These are phyloP conservation scores for Sebastes matsubarae DNA, from an alignment of 2,797 vertebrate genomes.

Conservation along the genomic window DNA sequence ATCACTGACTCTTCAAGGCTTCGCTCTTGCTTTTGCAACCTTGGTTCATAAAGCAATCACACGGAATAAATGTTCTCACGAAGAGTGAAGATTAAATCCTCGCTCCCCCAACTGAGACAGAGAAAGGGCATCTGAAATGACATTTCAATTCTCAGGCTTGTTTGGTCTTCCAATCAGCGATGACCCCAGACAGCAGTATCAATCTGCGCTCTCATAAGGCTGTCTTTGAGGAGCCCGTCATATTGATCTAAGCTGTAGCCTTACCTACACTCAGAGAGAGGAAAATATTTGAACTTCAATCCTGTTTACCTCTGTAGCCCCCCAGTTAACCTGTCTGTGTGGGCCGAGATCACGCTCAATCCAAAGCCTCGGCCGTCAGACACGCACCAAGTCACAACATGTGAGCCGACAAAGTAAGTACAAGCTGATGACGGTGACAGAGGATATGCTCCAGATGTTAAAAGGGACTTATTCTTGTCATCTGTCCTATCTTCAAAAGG, in stretches of 20 bases:
- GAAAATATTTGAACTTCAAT: slow-evolving; percentile 21
- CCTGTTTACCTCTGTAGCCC: slow-evolving; percentile 4
- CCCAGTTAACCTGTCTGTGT: neutral
- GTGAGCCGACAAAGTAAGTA: slow-evolving; percentile 26
- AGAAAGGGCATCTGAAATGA: slow-evolving; percentile 57
- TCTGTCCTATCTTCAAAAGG: slow-evolving; percentile 48
- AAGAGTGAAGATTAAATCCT: slow-evolving; percentile 43
- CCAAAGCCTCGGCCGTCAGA: slow-evolving; percentile 6
- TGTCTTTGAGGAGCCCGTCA: slow-evolving; percentile 46
- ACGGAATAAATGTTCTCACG: slow-evolving; percentile 35
- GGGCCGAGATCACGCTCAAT: neutral
- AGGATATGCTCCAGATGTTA: slow-evolving; percentile 39
- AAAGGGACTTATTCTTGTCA: slow-evolving; percentile 36
- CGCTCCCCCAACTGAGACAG: slow-evolving; percentile 12
- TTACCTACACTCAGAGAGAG: neutral
- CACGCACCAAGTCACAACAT: slow-evolving; percentile 30
- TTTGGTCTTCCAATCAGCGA: slow-evolving; percentile 46
- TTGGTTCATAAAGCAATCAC: slow-evolving; percentile 42
- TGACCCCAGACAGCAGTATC: slow-evolving; percentile 29
- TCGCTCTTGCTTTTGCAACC: neutral
- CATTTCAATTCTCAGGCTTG: slow-evolving; percentile 55
- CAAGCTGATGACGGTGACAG: slow-evolving; percentile 26
- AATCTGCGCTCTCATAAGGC: slow-evolving; percentile 37
- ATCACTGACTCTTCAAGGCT: slow-evolving; percentile 32
- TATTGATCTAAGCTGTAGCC: slow-evolving; percentile 19